Evolutionary conservation across 23 tunicate species (phyloP).

Genomic region (Corella eumyota): DNA sequence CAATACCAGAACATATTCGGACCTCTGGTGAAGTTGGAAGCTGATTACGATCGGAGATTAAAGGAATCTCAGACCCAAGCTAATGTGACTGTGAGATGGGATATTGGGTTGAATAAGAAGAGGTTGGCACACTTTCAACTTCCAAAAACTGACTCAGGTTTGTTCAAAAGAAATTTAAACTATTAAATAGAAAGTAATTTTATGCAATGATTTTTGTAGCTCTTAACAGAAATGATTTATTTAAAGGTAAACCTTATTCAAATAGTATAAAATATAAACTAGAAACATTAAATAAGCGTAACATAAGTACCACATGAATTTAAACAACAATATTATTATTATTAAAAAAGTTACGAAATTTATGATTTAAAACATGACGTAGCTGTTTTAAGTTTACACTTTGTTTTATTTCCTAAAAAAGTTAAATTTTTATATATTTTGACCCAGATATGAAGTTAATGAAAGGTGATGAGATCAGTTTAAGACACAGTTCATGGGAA

Average conservation of each 20-base stretch:
- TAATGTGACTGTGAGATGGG: conserved; percentile 81
- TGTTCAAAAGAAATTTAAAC: too few species aligned
- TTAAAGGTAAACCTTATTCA: not conserved
- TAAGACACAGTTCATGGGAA: conserved; percentile 87
- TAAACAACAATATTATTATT: too few species aligned
- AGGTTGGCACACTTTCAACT: conserved; percentile 82
- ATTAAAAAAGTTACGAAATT: too few species aligned
- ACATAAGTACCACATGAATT: too few species aligned
- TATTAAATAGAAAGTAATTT: not conserved
- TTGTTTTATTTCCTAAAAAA: too few species aligned
- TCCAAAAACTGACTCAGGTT: conserved; percentile 94
- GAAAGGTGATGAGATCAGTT: conserved; percentile 95
- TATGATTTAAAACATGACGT: too few species aligned
- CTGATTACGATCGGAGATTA: conserved; percentile 84
- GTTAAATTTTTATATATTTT: too few species aligned
- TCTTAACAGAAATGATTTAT: not conserved
- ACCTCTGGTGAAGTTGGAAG: conserved; percentile 92
- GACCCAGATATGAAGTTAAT: conserved; percentile 93
- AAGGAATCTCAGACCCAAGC: conserved; percentile 96
- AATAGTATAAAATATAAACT: not conserved
- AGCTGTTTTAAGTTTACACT: too few species aligned
- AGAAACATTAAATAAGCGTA: too few species aligned
- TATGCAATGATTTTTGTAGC: not conserved
- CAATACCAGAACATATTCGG: conserved; percentile 98
- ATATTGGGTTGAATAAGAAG: conserved; percentile 85